Evolutionary conservation across 2,888 invertebrate species (phyloP).

Genomic region (Lypha dubia): DNA sequence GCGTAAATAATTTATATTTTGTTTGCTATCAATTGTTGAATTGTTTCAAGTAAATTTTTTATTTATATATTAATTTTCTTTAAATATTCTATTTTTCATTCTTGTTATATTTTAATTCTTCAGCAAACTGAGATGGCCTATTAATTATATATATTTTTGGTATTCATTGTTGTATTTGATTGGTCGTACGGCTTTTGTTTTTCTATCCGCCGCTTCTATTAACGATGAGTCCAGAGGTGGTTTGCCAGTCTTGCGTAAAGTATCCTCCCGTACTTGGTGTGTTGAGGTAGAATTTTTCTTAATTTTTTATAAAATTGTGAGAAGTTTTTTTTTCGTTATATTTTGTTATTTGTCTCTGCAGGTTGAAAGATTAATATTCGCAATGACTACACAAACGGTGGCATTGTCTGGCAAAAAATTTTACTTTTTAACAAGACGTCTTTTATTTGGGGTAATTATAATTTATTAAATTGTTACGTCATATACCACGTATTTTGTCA

Average conservation of each 20-base stretch:
- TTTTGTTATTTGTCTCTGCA: constrained; percentile 75
- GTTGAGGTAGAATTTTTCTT: constrained; percentile 76
- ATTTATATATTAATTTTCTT: neutral
- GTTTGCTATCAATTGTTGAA: constrained; percentile 89
- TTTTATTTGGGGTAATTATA: constrained; percentile 85
- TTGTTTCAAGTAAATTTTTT: constrained; percentile 80
- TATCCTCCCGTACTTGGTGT: constrained; percentile 80
- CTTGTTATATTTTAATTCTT: neutral
- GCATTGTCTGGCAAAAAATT: constrained; percentile 86
- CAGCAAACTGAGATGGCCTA: constrained; percentile 82
- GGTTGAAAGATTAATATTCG: constrained; percentile 86
- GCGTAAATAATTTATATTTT: constrained; percentile 89
- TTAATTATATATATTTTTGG: constrained; percentile 85
- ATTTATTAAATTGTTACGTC: no score
- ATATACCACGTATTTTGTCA: no score
- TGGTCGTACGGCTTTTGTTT: constrained; percentile 84
- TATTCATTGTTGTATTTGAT: constrained; percentile 85
- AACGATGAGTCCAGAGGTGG: constrained; percentile 85
- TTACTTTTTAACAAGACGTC: constrained; percentile 85
- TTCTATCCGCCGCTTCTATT: constrained; percentile 85
- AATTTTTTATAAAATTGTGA: constrained; percentile 19
- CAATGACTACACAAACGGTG: constrained; percentile 85
- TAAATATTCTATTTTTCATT: neutral
- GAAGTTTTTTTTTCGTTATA: neutral
- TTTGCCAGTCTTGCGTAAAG: constrained; percentile 83